Conservation (phyloP, 2,888 invertebrate genomes). For the Ormyrus labotus region DNA sequence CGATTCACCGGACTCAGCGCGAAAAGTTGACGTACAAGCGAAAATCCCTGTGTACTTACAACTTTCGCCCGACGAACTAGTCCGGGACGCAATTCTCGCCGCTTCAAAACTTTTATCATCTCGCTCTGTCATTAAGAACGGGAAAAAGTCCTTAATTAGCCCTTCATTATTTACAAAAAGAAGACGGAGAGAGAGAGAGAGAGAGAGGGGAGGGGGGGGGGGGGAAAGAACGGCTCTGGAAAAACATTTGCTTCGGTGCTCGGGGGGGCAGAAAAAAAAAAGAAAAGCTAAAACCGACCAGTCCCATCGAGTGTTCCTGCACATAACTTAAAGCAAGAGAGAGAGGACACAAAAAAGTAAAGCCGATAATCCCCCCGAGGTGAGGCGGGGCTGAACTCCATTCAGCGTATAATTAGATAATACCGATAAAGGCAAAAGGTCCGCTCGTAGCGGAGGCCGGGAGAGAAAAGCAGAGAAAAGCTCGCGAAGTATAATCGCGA, state of each 20-base stretch:
- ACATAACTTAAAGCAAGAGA: conserved; percentile 9
- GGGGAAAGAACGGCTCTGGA: neutral
- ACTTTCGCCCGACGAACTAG: conserved; percentile 1
- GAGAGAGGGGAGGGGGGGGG: too few relatives aligned
- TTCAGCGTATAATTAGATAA: conserved; percentile 50
- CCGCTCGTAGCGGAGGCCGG: neutral
- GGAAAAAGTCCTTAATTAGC: conserved; percentile 52
- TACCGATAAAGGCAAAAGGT: conserved; percentile 21
- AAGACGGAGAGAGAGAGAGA: neutral
- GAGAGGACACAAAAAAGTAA: conserved; percentile 8
- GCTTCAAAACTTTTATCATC: conserved; percentile 52
- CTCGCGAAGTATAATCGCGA: conserved; percentile 33
- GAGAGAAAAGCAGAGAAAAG: neutral
- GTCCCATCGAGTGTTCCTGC: conserved; percentile 1
- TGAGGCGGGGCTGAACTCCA: neutral
- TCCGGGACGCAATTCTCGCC: neutral
- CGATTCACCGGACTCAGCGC: conserved; percentile 50
- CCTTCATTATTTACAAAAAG: conserved; percentile 34
- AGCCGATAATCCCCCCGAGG: conserved; percentile 16
- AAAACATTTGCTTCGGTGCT: conserved; percentile 4
- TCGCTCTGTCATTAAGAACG: conserved; percentile 34
- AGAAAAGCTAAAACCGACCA: neutral
- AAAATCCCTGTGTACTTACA: conserved; percentile 54
- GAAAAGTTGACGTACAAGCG: conserved; percentile 55
- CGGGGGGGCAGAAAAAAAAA: neutral